phyloP scores from a whole-genome alignment of 37 sponge, comb jelly and placozoan species.

The Cladorhizidae sp. region DNA sequence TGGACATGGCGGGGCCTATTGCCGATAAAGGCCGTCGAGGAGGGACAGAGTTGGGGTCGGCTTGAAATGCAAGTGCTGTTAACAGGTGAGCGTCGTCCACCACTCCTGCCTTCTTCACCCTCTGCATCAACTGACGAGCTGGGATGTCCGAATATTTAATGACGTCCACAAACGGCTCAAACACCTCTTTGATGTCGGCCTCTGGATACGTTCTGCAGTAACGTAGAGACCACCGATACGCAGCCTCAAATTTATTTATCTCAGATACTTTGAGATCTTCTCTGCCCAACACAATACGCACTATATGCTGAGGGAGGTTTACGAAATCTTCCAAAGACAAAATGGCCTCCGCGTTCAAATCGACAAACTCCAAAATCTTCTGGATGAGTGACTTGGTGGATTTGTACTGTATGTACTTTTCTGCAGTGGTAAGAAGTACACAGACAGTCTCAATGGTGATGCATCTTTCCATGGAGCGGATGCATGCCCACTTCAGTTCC shows the following conservation, averaged over 20 bases:
- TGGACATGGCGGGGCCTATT: too few relatives aligned
- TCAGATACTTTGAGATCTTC: conserved; percentile 83
- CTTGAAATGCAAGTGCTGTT: conserved; percentile 92
- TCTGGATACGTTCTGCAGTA: conserved; percentile 31
- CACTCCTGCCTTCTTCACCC: conserved; percentile 71
- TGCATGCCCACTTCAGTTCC: conserved; percentile 88
- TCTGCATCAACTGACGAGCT: conserved; percentile 83
- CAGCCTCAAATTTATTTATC: conserved; percentile 83
- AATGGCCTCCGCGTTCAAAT: conserved; percentile 81
- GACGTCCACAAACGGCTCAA: conserved; percentile 84
- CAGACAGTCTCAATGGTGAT: conserved; percentile 88
- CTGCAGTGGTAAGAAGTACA: conserved; percentile 79
- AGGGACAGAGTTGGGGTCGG: conserved; percentile 88
- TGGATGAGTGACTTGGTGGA: conserved; percentile 84
- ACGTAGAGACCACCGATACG: conserved; percentile 67
- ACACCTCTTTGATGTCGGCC: conserved; percentile 42
- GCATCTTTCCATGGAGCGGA: conserved; percentile 69
- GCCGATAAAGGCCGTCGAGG: not conserved
- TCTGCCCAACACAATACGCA: conserved; percentile 80
- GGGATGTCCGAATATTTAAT: conserved; percentile 87
- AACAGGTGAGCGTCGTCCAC: conserved; percentile 82
- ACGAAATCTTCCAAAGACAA: conserved; percentile 70
- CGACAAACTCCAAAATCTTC: conserved; percentile 93
- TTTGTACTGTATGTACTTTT: conserved; percentile 93
- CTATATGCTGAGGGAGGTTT: conserved; percentile 86